phyloP scores from a whole-genome alignment of 1,140 invertebrate species.

The Sycophila sp. region DNA sequence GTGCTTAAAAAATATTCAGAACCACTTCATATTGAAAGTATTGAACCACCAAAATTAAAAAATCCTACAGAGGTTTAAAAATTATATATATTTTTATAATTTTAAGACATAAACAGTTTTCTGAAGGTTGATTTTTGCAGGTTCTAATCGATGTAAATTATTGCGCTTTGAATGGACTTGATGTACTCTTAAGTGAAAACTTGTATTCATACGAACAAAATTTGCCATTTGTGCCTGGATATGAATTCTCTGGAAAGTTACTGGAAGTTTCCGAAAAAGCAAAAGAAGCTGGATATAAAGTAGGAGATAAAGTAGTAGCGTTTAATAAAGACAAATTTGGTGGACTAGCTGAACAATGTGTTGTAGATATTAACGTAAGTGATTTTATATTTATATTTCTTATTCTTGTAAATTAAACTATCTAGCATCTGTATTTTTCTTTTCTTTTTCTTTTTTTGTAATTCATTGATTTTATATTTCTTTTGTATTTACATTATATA shows the following conservation, averaged over 20 bases:
- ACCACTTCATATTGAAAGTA: constrained; percentile 61
- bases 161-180: constrained; percentile 71
- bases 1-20: constrained; percentile 64
- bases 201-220: constrained; percentile 61
- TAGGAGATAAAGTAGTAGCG: constrained; percentile 67
- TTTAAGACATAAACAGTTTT: background rate
- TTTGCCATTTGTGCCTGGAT: constrained; percentile 69
- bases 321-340: constrained; percentile 66
- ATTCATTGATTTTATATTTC: background rate
- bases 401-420: background rate
- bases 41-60: constrained; percentile 51
- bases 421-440: too few relatives aligned
- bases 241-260: constrained; percentile 68
- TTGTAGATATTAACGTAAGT: constrained; percentile 64
- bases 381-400: constrained; percentile 27
- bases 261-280: constrained; percentile 59
- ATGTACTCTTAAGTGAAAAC: constrained; percentile 66
- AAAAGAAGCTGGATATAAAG: constrained; percentile 50
- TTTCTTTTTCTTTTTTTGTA: too few relatives aligned
- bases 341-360: constrained; percentile 69
- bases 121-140: constrained; percentile 53
- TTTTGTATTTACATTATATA: background rate
- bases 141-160: constrained; percentile 69
- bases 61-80: constrained; percentile 58
- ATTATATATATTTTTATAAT: background rate